Base-by-base conservation (phyloP, 2,888 invertebrate species). In the Hyppa rectilinea region DNA sequence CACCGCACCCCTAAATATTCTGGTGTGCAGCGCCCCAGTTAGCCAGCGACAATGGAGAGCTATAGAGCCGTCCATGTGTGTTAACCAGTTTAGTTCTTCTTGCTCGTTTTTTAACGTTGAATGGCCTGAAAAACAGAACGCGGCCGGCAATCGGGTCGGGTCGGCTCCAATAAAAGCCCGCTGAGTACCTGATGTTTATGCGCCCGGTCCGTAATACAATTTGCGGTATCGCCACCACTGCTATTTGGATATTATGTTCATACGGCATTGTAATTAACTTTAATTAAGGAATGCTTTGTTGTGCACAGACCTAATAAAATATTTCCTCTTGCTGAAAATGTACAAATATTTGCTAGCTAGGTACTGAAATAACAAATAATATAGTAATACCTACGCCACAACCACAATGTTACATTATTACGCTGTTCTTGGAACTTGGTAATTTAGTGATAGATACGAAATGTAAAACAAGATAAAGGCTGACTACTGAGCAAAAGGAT, bases 21-120 rank as follows among this genome's bases (percentile, higher is more conserved):
- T 75, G 86, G 79, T 80, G 80, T 82, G 87, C 82, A 84, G 77
- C 87, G 92, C 79, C 89, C 92, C 87, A 91, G 90, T 91, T 92
- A 88, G 85, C 87, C 88, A 84, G 86, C 88, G 89, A 93, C 92
- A 92, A 92, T 91, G 84, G 89, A 90, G 90, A 88, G 90, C 92
- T 90, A 94, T 92, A 93, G 90, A 93, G 82, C 83, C 92, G 88
- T 80, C 91, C 93, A 93, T 93, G 94, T 94, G 92, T 94, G 93
- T 90, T 92, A 93, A 92, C 92, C 89, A 91, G 91, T 92, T 93
- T 91, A 92, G 90, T 91, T 92, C 88, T 87, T 90, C 88, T 90
- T 91, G 88, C 89, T 91, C 89, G 89, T 91, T 90, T 90, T 90
- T 88, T 86, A 89, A 88, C 87, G 81, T 82, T 85, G 87, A 86